Evolutionary conservation across 2,888 invertebrate species (phyloP).

Genomic region (Silvanus unidentatus): DNA sequence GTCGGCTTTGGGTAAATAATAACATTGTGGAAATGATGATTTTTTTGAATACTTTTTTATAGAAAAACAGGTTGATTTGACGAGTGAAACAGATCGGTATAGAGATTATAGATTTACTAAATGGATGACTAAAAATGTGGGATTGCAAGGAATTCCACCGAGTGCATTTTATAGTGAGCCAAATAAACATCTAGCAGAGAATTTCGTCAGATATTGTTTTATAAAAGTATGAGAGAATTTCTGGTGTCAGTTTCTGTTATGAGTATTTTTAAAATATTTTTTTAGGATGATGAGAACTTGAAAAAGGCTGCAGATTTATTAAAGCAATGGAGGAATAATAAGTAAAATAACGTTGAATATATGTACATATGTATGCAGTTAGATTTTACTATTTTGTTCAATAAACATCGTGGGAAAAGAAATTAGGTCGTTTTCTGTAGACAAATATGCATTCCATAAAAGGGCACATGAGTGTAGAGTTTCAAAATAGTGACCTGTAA

Average conservation of each 20-base stretch:
- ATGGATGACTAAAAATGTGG: constrained; percentile 91
- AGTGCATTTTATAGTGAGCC: constrained; percentile 82
- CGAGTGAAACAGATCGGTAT: constrained; percentile 62
- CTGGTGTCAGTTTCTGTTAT: too few species aligned
- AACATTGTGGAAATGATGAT: too few species aligned
- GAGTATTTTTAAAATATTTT: constrained; percentile 31
- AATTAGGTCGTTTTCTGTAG: too few species aligned
- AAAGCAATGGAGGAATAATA: constrained; percentile 50
- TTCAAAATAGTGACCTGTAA: too few species aligned
- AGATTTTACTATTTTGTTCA: too few species aligned
- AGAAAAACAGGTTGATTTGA: constrained; percentile 64
- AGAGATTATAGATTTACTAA: constrained; percentile 91
- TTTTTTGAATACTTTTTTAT: constrained; percentile 19
- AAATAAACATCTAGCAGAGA: constrained; percentile 76
- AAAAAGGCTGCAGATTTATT: constrained; percentile 60
- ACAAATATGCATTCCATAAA: too few species aligned
- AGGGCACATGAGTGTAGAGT: too few species aligned
- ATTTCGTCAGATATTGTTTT: constrained; percentile 89
- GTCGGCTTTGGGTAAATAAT: constrained; percentile 59
- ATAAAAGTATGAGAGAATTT: constrained; percentile 67
- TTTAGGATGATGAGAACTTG: constrained; percentile 70
- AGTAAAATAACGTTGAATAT: too few species aligned
- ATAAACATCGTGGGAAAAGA: too few species aligned
- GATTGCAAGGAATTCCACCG: constrained; percentile 89
- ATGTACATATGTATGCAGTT: too few species aligned